Percentiles rank a stretch among this genome's conserved stretches.
phyloP scores from a whole-genome alignment of 2,888 invertebrate species.

The Ornithoptera priamus region DNA sequence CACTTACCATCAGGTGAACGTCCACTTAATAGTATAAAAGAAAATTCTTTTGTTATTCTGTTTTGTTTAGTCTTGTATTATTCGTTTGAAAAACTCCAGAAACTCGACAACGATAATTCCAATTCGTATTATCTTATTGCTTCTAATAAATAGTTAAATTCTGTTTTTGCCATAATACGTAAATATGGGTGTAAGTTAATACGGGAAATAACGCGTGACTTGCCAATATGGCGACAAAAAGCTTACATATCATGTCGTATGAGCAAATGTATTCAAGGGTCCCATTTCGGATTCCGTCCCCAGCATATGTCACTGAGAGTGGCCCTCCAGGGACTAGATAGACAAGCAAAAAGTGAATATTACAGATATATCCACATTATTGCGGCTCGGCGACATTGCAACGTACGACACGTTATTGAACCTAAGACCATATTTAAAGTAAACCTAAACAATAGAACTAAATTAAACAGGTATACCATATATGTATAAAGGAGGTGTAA shows the following conservation, averaged over 20 bases:
- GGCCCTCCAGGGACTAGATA: constrained; percentile 62
- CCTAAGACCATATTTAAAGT: too few species aligned
- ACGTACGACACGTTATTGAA: constrained; percentile 40
- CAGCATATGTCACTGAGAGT: constrained; percentile 74
- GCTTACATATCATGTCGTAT: constrained; percentile 62
- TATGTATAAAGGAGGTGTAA: too few species aligned
- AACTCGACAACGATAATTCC: too few species aligned
- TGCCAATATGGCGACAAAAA: constrained; percentile 70
- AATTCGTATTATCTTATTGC: too few species aligned
- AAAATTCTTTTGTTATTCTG: too few species aligned
- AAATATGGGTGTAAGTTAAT: constrained; percentile 2
- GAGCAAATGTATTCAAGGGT: constrained; percentile 75
- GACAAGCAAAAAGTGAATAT: constrained; percentile 74
- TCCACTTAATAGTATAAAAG: too few species aligned
- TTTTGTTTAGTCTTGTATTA: too few species aligned
- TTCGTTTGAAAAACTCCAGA: too few species aligned
- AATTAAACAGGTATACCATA: too few species aligned
- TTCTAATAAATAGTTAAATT: too few species aligned
- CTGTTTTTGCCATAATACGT: not conserved
- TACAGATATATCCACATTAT: constrained; percentile 76
- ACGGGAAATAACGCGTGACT: constrained; percentile 36
- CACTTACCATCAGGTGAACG: too few species aligned
- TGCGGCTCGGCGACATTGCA: constrained; percentile 47
- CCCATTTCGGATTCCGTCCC: constrained; percentile 62
- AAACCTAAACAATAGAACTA: too few species aligned